Evolutionary conservation across 2,888 invertebrate species (phyloP), one percentile per base, ranked within the genome.

Genomic region (Lamproptera curius): DNA sequence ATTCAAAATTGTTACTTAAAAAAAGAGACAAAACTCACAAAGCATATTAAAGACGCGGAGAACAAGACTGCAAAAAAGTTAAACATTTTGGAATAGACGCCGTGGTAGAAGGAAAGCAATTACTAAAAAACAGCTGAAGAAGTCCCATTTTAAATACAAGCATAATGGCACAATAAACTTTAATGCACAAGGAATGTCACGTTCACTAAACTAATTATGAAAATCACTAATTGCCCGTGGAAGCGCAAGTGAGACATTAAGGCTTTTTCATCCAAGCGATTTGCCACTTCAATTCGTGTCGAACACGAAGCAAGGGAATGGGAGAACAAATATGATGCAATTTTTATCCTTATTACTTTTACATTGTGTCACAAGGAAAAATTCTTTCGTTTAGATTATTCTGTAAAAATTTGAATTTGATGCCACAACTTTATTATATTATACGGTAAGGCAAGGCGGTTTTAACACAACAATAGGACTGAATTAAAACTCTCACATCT

Each of bases 81-180:
- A 1, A 38, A 42, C 47, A 48, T 46, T 35, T 36, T 36, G 17
- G 14, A 8, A 28, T 10, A 10, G 28, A 10, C 1, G n/a, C 16
- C 6, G 2, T 11, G 4, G 2, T 20, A 16, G 10, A 14, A 23
- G 16, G 1, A 15, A 6, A 10, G 13, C 15, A 10, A n/a, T 11
- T 31, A 48, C 38, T 38, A 34, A 38, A 8, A 17, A 23, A 23
- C 26, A 2, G 20, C 33, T 16, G 13, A 16, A 39, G 6, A 34
- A 43, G 42, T 43, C 44, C 42, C 42, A 13, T 38, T 48, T 51
- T 54, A 48, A 51, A 50, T 47, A 49, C 26, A 35, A 26, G 38
- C 16, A 36, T 15, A 40, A 13, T 11, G 11, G 11, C 31, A 16
- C 15, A 9, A 13, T 40, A 15, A 20, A 16, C 15, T 38, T 34